Percentiles rank a stretch among this genome's conserved stretches.
phyloP scores from a whole-genome alignment of 2,797 vertebrate species.

The Fringilla coelebs region DNA sequence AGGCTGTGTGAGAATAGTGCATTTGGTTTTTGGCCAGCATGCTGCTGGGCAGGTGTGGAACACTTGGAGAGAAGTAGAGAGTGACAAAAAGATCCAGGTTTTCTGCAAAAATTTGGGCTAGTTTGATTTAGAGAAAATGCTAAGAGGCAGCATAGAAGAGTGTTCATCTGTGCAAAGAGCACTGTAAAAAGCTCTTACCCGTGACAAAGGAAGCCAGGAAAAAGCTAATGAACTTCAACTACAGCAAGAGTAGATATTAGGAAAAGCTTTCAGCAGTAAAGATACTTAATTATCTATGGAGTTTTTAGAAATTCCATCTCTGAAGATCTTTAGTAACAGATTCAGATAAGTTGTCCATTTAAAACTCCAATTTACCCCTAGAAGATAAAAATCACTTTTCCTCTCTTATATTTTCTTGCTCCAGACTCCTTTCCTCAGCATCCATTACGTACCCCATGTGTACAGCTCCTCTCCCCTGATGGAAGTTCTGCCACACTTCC shows the following conservation, averaged over 20 bases:
- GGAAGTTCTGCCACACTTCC: background rate
- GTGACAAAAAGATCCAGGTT: background rate
- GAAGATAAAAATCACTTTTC: background rate
- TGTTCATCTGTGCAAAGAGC: background rate
- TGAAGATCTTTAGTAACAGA: background rate
- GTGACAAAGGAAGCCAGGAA: background rate
- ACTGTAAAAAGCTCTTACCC: background rate
- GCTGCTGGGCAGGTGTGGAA: background rate
- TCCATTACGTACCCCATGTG: fast-evolving
- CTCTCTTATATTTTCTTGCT: background rate
- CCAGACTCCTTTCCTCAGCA: background rate
- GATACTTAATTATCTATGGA: background rate
- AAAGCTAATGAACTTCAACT: background rate
- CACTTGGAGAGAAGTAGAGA: background rate
- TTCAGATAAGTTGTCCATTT: background rate
- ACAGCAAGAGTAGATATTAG: background rate
- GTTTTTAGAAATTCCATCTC: background rate
- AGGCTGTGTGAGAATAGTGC: background rate
- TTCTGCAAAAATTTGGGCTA: background rate
- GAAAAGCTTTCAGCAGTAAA: background rate
- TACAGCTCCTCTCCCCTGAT: background rate
- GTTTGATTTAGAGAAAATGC: background rate
- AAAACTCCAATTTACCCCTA: background rate
- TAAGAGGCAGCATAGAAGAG: background rate
- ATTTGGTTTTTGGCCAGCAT: background rate